These are phyloP conservation scores for Hypocryptadius cinnamomeus DNA, from an alignment of 2,113 vertebrate species.

Conservation along the genomic window DNA sequence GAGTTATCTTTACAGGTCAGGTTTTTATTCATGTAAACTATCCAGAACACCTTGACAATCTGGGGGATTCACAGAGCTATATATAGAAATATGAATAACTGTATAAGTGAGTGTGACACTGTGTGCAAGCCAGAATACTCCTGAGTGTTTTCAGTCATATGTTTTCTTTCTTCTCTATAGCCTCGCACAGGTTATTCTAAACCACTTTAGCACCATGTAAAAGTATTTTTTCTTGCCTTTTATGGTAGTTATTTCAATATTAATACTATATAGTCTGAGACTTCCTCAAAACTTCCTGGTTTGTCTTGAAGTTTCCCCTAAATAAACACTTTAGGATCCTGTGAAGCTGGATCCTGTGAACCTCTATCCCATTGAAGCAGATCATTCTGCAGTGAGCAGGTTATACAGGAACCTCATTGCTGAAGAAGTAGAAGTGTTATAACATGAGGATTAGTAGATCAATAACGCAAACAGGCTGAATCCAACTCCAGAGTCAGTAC, in stretches of 20 bases:
- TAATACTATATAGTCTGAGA: neutral
- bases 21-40: neutral
- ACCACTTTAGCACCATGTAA: neutral
- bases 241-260: neutral
- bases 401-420: neutral
- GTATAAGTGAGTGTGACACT: neutral
- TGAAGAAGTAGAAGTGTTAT: neutral
- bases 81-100: slow-evolving; percentile 14
- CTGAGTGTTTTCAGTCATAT: neutral
- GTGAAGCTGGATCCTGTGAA: neutral
- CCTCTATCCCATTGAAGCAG: neutral
- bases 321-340: neutral
- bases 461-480: neutral
- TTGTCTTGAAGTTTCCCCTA: neutral
- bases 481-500: neutral
- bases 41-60: neutral
- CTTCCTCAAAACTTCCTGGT: neutral
- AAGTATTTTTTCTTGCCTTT: neutral
- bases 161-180: neutral
- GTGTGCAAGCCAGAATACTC: slow-evolving; percentile 4
- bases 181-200: neutral
- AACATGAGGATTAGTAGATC: neutral
- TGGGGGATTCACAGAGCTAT: slow-evolving; percentile 11
- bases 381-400: neutral
- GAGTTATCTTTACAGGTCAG: neutral